These are phyloP conservation scores for Margarornis squamiger DNA, from an alignment of 2,797 vertebrate genomes.

Conservation along the genomic window DNA sequence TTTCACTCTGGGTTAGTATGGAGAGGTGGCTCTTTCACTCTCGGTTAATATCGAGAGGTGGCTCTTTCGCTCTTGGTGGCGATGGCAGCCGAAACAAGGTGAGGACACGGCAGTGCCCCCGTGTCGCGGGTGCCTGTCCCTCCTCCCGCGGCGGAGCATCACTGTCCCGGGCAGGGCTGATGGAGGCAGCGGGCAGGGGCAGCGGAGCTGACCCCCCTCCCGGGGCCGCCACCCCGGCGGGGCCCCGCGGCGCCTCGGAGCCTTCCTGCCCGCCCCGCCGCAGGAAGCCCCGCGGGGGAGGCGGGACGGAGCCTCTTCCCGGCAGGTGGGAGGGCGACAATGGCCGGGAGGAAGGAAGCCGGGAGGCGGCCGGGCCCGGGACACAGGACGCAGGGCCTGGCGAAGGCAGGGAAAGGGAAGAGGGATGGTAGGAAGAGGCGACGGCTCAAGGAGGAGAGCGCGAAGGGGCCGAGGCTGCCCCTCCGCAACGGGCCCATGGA, in stretches of 20 bases:
- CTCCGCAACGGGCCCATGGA: not conserved
- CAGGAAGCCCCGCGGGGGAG: conserved; percentile 59
- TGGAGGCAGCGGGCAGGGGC: not conserved
- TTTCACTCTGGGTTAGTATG: fast-evolving
- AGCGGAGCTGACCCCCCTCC: not conserved
- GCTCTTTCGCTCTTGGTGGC: fast-evolving
- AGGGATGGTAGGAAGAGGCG: conserved; percentile 1
- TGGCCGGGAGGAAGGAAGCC: conserved; percentile 54
- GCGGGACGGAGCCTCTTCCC: conserved; percentile 46
- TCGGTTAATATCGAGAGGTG: fast-evolving
- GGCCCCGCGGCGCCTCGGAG: conserved; percentile 48
- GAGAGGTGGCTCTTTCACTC: not conserved
- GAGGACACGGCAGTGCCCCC: fast-evolving
- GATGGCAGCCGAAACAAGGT: fast-evolving
- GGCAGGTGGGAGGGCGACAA: conserved; percentile 66
- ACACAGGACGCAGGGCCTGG: conserved; percentile 34
- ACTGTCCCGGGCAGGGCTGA: fast-evolving
- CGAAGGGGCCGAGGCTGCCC: not conserved
- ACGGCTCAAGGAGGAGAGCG: not conserved
- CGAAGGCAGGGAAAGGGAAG: conserved; percentile 30
- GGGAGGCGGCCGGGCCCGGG: conserved; percentile 43
- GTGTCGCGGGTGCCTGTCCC: fast-evolving
- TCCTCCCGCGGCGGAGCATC: fast-evolving
- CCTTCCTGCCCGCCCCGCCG: conserved; percentile 29
- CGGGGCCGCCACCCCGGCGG: conserved; percentile 15